Percentiles rank a stretch among this genome's conserved stretches.
Conservation (phyloP, 2,113 vertebrate species). For the Pagrus major region DNA sequence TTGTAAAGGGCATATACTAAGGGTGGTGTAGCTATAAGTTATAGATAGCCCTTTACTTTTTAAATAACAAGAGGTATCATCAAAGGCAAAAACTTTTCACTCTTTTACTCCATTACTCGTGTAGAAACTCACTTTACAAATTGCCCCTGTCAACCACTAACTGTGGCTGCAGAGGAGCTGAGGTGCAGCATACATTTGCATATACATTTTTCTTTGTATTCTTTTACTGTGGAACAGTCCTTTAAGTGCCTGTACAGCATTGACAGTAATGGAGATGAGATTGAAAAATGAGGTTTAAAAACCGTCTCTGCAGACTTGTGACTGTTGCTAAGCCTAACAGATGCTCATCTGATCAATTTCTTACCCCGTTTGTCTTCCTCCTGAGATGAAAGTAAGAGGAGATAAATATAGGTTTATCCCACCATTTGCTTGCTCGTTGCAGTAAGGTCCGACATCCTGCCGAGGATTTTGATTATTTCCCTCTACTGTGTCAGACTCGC, state of each 20-base stretch:
- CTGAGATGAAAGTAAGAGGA: slow-evolving; percentile 67
- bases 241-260: slow-evolving; percentile 61
- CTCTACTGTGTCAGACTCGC: slow-evolving; percentile 49
- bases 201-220: slow-evolving; percentile 34
- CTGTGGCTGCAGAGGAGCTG: slow-evolving; percentile 29
- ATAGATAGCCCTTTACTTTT: slow-evolving; percentile 15
- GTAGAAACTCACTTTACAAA: slow-evolving; percentile 21
- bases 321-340: slow-evolving; percentile 79
- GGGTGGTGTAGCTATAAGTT: neutral
- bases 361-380: slow-evolving; percentile 73
- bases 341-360: slow-evolving; percentile 82
- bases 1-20: slow-evolving; percentile 3
- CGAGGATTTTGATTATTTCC: slow-evolving; percentile 69
- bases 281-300: slow-evolving; percentile 77
- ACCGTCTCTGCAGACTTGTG: slow-evolving; percentile 68
- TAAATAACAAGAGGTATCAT: slow-evolving; percentile 32
- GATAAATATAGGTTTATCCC: slow-evolving; percentile 76
- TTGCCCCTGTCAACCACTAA: slow-evolving; percentile 17
- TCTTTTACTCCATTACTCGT: slow-evolving; percentile 34
- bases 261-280: slow-evolving; percentile 77
- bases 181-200: slow-evolving; percentile 58
- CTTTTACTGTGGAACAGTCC: slow-evolving; percentile 44
- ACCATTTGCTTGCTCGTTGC: slow-evolving; percentile 73
- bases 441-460: slow-evolving; percentile 63
- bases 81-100: slow-evolving; percentile 15